These are phyloP conservation scores for Malachius bipustulatus DNA, from an alignment of 2,888 invertebrate genomes.

Conservation along the genomic window DNA sequence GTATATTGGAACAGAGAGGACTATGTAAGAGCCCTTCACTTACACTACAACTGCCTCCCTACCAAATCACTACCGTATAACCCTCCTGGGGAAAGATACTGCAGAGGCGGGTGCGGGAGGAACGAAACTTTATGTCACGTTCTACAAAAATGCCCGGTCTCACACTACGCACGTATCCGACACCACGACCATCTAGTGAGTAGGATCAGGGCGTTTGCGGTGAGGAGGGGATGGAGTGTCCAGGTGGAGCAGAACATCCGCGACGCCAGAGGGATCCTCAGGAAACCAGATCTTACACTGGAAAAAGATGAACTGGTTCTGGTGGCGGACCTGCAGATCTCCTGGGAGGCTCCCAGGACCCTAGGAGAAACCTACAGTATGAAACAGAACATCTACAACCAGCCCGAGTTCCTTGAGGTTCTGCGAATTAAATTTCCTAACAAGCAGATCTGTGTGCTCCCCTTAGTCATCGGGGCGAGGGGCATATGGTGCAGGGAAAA, in stretches of 20 bases:
- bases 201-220: slow-evolving; percentile 8
- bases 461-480: too few relatives aligned
- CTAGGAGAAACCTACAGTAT: background rate
- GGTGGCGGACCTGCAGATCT: slow-evolving; percentile 11
- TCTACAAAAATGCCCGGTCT: slow-evolving; percentile 15
- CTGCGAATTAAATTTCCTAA: too few relatives aligned
- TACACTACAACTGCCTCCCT: slow-evolving; percentile 11
- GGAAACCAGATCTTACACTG: slow-evolving; percentile 17
- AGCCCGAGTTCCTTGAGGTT: too few relatives aligned
- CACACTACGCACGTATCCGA: slow-evolving; percentile 11
- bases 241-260: slow-evolving; percentile 14
- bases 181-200: slow-evolving; percentile 11
- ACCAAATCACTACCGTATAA: slow-evolving; percentile 5
- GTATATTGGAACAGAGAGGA: slow-evolving; percentile 11
- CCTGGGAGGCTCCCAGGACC: slow-evolving; percentile 14
- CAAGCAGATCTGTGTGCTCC: too few relatives aligned
- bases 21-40: slow-evolving; percentile 18
- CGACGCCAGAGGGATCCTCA: slow-evolving; percentile 12
- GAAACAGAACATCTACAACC: background rate
- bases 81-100: slow-evolving; percentile 5
- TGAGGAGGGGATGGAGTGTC: slow-evolving; percentile 5
- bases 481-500: too few relatives aligned
- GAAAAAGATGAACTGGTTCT: slow-evolving; percentile 8
- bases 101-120: slow-evolving; percentile 15
- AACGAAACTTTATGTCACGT: slow-evolving; percentile 17